These are phyloP conservation scores for Labeo calbasu DNA, from an alignment of 2,797 vertebrate genomes.

Conservation along the genomic window DNA sequence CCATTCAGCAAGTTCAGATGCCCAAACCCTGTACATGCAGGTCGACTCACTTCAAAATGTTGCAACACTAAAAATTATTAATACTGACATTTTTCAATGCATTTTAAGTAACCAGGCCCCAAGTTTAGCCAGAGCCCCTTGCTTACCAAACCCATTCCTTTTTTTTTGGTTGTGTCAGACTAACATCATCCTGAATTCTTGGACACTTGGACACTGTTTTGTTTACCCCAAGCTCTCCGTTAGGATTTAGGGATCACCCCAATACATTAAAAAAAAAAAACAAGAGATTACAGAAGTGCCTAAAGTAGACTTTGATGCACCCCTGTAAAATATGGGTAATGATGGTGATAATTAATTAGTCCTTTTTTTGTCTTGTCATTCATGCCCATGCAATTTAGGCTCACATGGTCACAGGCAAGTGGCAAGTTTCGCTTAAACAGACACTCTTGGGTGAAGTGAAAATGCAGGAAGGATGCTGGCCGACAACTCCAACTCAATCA, in stretches of 20 bases:
- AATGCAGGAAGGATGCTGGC: not conserved
- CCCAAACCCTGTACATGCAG: slow-evolving; percentile 24
- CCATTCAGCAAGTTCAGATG: not conserved
- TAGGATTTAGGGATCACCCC: slow-evolving; percentile 19
- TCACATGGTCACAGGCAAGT: slow-evolving; percentile 2
- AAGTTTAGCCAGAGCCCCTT: slow-evolving; percentile 20
- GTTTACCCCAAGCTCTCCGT: not conserved
- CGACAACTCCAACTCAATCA: not conserved
- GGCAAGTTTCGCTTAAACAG: not conserved
- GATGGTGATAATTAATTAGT: not conserved
- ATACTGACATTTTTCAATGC: slow-evolving; percentile 32
- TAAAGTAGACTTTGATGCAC: slow-evolving; percentile 29
- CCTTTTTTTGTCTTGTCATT: not conserved
- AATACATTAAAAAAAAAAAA: not conserved
- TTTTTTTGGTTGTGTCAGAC: not conserved
- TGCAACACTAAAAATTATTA: slow-evolving; percentile 55
- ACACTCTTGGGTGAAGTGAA: slow-evolving; percentile 9
- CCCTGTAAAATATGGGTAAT: not conserved
- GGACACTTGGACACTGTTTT: slow-evolving; percentile 10
- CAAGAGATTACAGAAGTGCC: slow-evolving; percentile 53
- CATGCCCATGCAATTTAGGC: slow-evolving; percentile 1
- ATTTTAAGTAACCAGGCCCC: slow-evolving; percentile 12
- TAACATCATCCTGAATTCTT: slow-evolving; percentile 4
- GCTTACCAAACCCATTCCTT: not conserved
- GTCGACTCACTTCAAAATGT: slow-evolving; percentile 35